phyloP scores from a whole-genome alignment of 2,888 invertebrate species.

The Trachelus troglodyta region DNA sequence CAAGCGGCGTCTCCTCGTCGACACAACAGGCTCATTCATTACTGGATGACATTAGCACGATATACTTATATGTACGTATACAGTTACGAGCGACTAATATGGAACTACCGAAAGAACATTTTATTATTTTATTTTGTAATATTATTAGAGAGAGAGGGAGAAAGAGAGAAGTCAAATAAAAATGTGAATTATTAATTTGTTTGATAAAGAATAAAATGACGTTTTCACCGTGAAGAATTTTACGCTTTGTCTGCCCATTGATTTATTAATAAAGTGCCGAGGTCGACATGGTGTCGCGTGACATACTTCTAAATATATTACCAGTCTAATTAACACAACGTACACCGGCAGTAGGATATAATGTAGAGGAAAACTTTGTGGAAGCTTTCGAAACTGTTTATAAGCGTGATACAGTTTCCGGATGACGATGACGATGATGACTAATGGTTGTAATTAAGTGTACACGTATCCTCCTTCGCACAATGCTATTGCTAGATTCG shows the following conservation, averaged over 20 bases:
- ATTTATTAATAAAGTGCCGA: slow-evolving; percentile 4
- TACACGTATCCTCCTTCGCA: not conserved
- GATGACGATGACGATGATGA: not conserved
- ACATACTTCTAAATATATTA: not conserved
- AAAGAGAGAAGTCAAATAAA: not conserved
- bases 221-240: not conserved
- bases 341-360: not conserved
- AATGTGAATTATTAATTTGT: not conserved
- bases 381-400: not conserved
- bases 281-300: not conserved
- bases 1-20: not conserved
- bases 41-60: not conserved
- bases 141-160: not conserved
- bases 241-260: not conserved
- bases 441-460: not conserved
- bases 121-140: not conserved
- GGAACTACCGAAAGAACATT: not conserved
- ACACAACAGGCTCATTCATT: slow-evolving; percentile 39
- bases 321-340: not conserved
- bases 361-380: not conserved
- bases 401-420: not conserved
- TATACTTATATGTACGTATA: not conserved
- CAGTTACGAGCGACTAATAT: not conserved
- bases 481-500: not conserved
- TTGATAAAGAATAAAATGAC: not conserved